Percentiles rank a stretch among this genome's conserved stretches.
These are phyloP conservation scores for Siphamia tubifer DNA, from an alignment of 2,113 vertebrate genomes.

Conservation along the genomic window DNA sequence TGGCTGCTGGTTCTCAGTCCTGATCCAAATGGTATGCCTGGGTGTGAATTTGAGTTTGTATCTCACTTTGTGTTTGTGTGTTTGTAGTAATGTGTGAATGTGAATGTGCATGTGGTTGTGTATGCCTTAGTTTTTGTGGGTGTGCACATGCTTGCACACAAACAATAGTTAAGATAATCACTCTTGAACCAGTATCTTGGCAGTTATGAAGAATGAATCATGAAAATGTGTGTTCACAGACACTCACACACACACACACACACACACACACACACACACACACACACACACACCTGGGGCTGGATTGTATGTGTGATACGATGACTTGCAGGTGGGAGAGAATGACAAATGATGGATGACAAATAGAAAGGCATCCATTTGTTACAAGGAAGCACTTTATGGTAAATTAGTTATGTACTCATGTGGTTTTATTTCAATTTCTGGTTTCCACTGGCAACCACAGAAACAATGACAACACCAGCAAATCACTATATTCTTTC, in stretches of 20 bases:
- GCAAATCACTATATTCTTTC: constrained; percentile 7
- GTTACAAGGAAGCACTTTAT: constrained; percentile 38
- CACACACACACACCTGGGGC: constrained; percentile 37
- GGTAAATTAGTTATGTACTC: constrained; percentile 31
- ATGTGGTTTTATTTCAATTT: constrained; percentile 46
- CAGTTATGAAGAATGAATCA: constrained; percentile 56
- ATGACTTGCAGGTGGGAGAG: constrained; percentile 41
- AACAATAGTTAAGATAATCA: constrained; percentile 38
- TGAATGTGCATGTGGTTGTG: neutral
- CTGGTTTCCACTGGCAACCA: constrained; percentile 58
- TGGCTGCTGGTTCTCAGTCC: constrained; percentile 17
- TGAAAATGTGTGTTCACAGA: constrained; percentile 10
- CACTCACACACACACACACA: neutral
- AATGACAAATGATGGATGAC: constrained; percentile 51
- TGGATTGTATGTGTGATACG: constrained; percentile 35
- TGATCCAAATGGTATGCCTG: constrained; percentile 32
- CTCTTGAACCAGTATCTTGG: too few species aligned
- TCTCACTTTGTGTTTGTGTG: neutral
- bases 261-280: neutral
- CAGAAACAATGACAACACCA: constrained; percentile 55
- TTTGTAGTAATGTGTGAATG: neutral
- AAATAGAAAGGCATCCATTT: constrained; percentile 46
- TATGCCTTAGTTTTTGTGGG: too few species aligned
- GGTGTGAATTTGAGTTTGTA: constrained; percentile 1
- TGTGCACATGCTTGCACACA: constrained; percentile 9